Conservation (phyloP, 92 coral and sea anemone genomes). For the Heliopora coerulea region DNA sequence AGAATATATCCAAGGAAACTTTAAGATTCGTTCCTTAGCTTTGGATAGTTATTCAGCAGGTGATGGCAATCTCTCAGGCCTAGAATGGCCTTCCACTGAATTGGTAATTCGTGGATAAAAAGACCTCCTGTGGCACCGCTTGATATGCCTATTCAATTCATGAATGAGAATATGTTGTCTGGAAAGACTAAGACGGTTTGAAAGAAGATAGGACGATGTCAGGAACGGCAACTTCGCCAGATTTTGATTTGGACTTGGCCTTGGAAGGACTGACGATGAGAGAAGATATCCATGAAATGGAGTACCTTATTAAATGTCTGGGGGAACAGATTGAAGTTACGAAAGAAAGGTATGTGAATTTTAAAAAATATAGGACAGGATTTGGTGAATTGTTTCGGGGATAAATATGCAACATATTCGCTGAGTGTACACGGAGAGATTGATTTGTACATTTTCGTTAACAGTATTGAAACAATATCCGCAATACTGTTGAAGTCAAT, state of each 20-base stretch:
- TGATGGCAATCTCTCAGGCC: background rate
- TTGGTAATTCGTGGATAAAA: background rate
- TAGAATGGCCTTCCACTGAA: background rate
- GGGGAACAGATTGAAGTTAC: slow-evolving; percentile 35
- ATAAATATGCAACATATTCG: no score
- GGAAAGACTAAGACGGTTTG: background rate
- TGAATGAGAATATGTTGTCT: background rate
- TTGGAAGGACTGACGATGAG: slow-evolving; percentile 26
- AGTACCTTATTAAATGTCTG: slow-evolving; percentile 1
- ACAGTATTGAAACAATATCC: no score
- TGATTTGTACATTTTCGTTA: no score
- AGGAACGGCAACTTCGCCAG: background rate
- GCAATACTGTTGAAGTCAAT: no score
- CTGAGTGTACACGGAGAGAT: no score
- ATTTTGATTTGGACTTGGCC: slow-evolving; percentile 33
- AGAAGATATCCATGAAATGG: slow-evolving; percentile 18
- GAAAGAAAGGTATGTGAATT: background rate
- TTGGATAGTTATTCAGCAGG: background rate
- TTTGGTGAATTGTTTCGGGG: no score
- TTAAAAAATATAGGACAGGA: background rate
- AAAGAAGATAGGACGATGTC: slow-evolving; percentile 1
- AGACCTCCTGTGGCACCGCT: slow-evolving; percentile 29
- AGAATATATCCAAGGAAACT: no score
- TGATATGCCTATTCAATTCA: no score
- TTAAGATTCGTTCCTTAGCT: no score